Evolutionary conservation across 2,797 vertebrate genomes (phyloP).

Genomic region (Scolopax rusticola): DNA sequence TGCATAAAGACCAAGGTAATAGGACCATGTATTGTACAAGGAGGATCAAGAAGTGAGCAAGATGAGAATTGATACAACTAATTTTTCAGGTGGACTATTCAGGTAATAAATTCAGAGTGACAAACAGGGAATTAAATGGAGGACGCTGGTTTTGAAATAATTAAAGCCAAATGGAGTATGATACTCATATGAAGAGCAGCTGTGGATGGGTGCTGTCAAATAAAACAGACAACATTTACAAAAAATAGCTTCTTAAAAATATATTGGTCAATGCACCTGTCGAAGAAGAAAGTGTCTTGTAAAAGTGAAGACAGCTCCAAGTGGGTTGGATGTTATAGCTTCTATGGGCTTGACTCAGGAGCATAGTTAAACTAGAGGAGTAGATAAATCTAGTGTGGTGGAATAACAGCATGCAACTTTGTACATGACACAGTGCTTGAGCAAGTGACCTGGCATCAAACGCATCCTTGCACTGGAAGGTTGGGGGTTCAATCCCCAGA

Average conservation of each 20-base stretch:
- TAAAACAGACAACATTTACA: not conserved
- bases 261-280: not conserved
- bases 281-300: not conserved
- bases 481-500: not conserved
- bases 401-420: not conserved
- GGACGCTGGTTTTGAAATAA: not conserved
- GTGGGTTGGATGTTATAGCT: not conserved
- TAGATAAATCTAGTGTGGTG: not conserved
- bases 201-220: not conserved
- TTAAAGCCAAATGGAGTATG: not conserved
- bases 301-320: not conserved
- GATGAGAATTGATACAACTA: not conserved
- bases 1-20: not conserved
- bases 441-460: not conserved
- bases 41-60: not conserved
- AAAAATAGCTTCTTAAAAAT: not conserved
- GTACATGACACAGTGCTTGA: not conserved
- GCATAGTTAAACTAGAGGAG: not conserved
- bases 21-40: not conserved
- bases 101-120: not conserved
- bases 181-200: not conserved
- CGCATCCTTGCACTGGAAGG: not conserved
- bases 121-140: not conserved
- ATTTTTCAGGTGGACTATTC: not conserved
- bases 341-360: not conserved